phyloP scores from a whole-genome alignment of 2,113 vertebrate genomes.

The Passer montanus region DNA sequence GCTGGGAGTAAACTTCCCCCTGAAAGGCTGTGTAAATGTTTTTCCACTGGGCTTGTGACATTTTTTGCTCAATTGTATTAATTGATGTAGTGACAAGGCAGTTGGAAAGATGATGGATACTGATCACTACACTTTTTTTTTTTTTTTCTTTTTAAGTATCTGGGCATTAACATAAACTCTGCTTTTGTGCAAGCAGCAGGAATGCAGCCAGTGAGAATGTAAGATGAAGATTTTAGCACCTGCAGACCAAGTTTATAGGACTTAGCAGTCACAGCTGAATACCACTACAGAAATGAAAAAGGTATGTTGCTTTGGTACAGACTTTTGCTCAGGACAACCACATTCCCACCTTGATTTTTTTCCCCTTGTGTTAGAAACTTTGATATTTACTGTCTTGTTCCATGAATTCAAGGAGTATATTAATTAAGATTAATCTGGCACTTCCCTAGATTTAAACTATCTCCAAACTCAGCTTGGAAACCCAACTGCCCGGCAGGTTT shows the following conservation, averaged over 20 bases:
- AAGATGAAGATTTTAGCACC: neutral
- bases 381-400: neutral
- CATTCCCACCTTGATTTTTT: neutral
- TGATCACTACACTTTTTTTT: constrained; percentile 85
- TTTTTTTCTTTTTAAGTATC: constrained; percentile 24
- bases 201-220: neutral
- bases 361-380: neutral
- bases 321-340: neutral
- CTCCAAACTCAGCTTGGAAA: neutral
- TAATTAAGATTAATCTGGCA: neutral
- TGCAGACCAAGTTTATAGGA: neutral
- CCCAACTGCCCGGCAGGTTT: neutral
- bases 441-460: neutral
- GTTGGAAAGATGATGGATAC: constrained; percentile 91
- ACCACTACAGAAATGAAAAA: neutral
- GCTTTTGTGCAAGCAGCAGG: constrained; percentile 38
- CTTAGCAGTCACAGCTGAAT: neutral
- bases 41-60: constrained; percentile 81
- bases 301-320: neutral
- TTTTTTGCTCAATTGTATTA: constrained; percentile 91
- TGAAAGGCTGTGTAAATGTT: constrained; percentile 85
- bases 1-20: constrained; percentile 84
- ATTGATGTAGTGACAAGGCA: constrained; percentile 89
- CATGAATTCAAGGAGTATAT: neutral
- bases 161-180: constrained; percentile 71